A percentile compares a stretch with the other conserved stretches of the same genome.
Evolutionary conservation across 2,888 invertebrate genomes (phyloP).

Genomic region (Noctua janthe): DNA sequence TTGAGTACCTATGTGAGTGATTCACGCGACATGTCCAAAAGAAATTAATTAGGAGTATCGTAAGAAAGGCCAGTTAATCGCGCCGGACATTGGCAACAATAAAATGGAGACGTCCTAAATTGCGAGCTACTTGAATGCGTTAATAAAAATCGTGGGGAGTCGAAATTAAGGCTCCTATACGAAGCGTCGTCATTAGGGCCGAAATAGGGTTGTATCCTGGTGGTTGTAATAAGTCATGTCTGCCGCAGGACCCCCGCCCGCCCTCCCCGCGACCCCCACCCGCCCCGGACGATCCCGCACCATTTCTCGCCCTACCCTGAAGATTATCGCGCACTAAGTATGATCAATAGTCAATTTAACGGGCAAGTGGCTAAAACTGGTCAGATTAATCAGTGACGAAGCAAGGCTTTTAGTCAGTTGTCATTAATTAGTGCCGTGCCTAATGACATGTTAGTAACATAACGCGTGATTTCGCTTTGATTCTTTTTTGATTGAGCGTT

Average conservation of each 20-base stretch:
- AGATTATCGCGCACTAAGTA: slow-evolving; percentile 86
- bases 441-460: slow-evolving; percentile 56
- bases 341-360: slow-evolving; percentile 88
- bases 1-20: slow-evolving; percentile 37
- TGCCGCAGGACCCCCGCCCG: slow-evolving; percentile 84
- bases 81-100: slow-evolving; percentile 61
- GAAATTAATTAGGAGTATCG: slow-evolving; percentile 65
- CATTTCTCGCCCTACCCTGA: slow-evolving; percentile 82
- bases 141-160: slow-evolving; percentile 89
- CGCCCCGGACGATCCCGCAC: slow-evolving; percentile 77
- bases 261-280: slow-evolving; percentile 68
- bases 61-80: slow-evolving; percentile 65
- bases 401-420: slow-evolving; percentile 75
- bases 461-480: slow-evolving; percentile 41
- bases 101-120: slow-evolving; percentile 82
- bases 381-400: slow-evolving; percentile 79
- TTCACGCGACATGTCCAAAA: slow-evolving; percentile 39
- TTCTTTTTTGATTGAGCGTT: slow-evolving; percentile 49
- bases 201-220: slow-evolving; percentile 90
- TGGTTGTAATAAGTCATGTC: slow-evolving; percentile 90
- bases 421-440: slow-evolving; percentile 68
- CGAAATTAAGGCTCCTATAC: slow-evolving; percentile 88
- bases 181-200: slow-evolving; percentile 88
- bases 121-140: slow-evolving; percentile 86
- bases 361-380: slow-evolving; percentile 81